A percentile compares a stretch with the other conserved stretches of the same genome.
Conservation (phyloP, 2,888 invertebrate species). For the Drosophila sordidapex region DNA sequence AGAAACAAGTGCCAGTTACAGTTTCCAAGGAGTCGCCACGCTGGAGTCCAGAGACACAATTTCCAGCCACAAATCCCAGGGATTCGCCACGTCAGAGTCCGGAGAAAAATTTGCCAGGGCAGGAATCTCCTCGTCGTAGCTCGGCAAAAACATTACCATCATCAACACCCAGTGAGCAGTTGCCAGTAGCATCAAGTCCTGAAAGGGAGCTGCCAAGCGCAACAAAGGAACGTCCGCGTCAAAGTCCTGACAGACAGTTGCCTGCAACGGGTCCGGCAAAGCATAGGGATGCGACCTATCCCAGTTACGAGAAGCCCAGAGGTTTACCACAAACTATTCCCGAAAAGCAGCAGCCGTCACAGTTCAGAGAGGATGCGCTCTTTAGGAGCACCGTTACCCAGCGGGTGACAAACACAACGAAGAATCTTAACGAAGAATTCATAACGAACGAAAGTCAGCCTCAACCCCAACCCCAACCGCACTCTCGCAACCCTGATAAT, state of each 20-base stretch:
- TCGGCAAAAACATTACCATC: constrained; percentile 14
- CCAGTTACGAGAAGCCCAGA: constrained; percentile 6
- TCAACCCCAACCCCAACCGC: constrained; percentile 12
- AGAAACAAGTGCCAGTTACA: constrained; percentile 27
- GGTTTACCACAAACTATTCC: constrained; percentile 3
- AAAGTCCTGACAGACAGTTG: constrained; percentile 36
- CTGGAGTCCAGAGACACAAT: constrained; percentile 32
- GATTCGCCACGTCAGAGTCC: constrained; percentile 41
- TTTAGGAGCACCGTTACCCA: constrained; percentile 56
- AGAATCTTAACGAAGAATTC: constrained; percentile 67
- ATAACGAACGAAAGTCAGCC: constrained; percentile 65
- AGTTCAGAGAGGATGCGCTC: constrained; percentile 49
- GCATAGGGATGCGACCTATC: background rate
- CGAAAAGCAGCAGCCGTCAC: constrained; percentile 22
- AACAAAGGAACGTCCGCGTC: constrained; percentile 17
- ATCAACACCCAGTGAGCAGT: constrained; percentile 4
- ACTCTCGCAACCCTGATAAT: constrained; percentile 8
- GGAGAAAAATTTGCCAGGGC: constrained; percentile 7
- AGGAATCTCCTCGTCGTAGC: constrained; percentile 13
- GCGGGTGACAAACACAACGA: constrained; percentile 50
- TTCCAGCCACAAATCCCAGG: constrained; percentile 4
- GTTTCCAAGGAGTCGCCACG: constrained; percentile 16
- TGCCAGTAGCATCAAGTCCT: constrained; percentile 15
- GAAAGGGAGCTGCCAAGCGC: constrained; percentile 23
- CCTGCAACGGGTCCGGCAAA: constrained; percentile 11